Conservation (phyloP, 2,113 vertebrate species). For the Agelaius phoeniceus region DNA sequence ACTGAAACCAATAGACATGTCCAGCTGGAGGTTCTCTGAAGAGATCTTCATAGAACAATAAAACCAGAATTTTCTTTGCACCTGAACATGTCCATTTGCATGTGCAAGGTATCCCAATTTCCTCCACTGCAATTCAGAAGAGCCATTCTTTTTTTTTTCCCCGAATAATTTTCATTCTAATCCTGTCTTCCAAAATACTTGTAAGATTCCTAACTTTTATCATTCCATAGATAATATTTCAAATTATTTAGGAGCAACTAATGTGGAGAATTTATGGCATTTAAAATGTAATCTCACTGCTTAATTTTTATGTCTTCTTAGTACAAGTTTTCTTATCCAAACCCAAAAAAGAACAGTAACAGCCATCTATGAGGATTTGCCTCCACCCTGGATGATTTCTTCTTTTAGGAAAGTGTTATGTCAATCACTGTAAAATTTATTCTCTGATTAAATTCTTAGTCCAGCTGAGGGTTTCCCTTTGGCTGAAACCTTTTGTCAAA, state of each 20-base stretch:
- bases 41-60: background rate
- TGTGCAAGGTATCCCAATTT: background rate
- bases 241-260: background rate
- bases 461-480: accelerated
- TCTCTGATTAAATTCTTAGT: background rate
- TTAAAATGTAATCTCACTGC: background rate
- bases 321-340: background rate
- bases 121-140: background rate
- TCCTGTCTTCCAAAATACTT: background rate
- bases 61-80: background rate
- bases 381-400: background rate
- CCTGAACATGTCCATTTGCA: background rate
- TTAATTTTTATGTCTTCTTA: background rate
- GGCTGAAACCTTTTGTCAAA: background rate
- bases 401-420: accelerated
- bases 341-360: background rate
- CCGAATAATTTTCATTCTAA: background rate
- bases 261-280: background rate
- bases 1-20: background rate
- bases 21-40: background rate
- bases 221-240: accelerated
- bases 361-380: background rate
- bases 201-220: no score
- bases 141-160: background rate
- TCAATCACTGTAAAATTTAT: background rate